Base-by-base conservation (phyloP, 2,113 vertebrate species). In the Chaetodon trifascialis region DNA sequence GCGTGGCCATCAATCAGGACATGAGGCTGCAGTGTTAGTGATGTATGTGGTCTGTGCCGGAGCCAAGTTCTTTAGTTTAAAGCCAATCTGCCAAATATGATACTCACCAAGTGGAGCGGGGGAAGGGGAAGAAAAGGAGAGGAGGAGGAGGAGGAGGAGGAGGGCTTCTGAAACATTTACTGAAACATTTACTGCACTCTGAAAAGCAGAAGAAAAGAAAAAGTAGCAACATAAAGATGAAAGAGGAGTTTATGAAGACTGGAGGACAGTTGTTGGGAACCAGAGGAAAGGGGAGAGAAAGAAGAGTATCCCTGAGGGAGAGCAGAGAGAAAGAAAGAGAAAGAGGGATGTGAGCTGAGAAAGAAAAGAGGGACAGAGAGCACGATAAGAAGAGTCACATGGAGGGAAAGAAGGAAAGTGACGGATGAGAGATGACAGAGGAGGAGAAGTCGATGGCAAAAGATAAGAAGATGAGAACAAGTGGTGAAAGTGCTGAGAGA, bases 71-170 rank as follows among this genome's bases (percentile, higher is more conserved):
- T 76, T 58, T 11, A 66, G 51, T 79, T 78, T 82, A 58, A 85
- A 76, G 51, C 49, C 70, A 30, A 30, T 30, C 30, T 30, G 30
- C 30, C 30, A 87, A 90, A 92, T 82, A 86, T 84, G 88, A 88
- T 88, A 74, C 82, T 87, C 83, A 1, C 65, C 42, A 21, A 86
- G 85, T 14, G 7, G 77, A 68, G 73, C 1, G 10, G 47, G 54
- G 80, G 60, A 81, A 59, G 15, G 73, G 65, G 17, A 21, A 10
- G 44, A 11, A n/a, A 52, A 19, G 16, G 17, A 44, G 21, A 17
- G 47, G 38, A 58, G 15, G 11, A 34, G 23, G 5, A 8, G 10
- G 3, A 7, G 23, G 65, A 36, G 23, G 73, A 40, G 49, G 54
- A 55, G 11, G 54, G 54, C 23, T 38, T 66, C 67, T 52, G 64